These are phyloP conservation scores for Achlya flavicornis DNA, from an alignment of 2,888 invertebrate genomes.

Conservation along the genomic window DNA sequence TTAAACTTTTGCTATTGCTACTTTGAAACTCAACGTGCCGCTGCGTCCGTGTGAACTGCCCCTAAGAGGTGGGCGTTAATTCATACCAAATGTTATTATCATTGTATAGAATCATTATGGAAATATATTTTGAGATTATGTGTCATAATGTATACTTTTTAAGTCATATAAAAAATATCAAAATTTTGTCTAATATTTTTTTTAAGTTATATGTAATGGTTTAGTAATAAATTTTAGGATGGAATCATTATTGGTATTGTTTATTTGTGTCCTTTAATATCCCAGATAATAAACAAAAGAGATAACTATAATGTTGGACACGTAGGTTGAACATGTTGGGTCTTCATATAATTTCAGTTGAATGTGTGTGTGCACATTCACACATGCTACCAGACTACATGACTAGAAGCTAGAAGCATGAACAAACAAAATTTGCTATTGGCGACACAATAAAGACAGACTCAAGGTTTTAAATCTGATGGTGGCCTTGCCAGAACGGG, in stretches of 20 bases:
- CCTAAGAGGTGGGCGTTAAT: constrained; percentile 18
- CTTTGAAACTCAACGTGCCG: constrained; percentile 15
- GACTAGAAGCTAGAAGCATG: too few relatives aligned
- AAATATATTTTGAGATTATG: constrained; percentile 75
- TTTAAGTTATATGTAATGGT: constrained; percentile 73
- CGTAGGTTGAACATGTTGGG: too few relatives aligned
- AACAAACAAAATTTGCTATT: too few relatives aligned
- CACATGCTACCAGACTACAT: too few relatives aligned
- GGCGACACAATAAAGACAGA: too few relatives aligned
- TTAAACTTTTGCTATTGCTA: not conserved
- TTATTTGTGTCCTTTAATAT: constrained; percentile 20
- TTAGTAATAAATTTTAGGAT: constrained; percentile 72
- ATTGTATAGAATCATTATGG: constrained; percentile 61
- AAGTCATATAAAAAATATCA: constrained; percentile 46
- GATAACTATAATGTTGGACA: too few relatives aligned
- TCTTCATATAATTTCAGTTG: too few relatives aligned
- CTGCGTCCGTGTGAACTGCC: not conserved
- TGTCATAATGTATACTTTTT: constrained; percentile 56
- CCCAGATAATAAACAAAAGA: not conserved
- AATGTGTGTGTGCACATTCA: too few relatives aligned
- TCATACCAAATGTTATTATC: constrained; percentile 53
- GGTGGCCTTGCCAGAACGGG: too few relatives aligned
- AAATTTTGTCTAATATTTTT: constrained; percentile 53
- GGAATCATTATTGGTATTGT: constrained; percentile 41
- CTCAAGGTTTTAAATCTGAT: too few relatives aligned